phyloP scores from a whole-genome alignment of 1,140 invertebrate species.

The Tetramorium parvispinum region DNA sequence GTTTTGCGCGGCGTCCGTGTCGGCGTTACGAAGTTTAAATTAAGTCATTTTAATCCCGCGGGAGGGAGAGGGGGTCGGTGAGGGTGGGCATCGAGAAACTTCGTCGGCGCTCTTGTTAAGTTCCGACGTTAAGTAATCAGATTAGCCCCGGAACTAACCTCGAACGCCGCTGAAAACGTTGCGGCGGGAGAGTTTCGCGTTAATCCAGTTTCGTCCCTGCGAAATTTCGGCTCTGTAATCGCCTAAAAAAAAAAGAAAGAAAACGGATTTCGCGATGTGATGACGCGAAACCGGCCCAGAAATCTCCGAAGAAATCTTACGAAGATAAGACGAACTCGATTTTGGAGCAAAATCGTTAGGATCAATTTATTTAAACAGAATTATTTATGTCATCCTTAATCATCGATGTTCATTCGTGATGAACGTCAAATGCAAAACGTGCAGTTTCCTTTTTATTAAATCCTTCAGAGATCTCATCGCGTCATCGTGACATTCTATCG shows the following conservation, averaged over 20 bases:
- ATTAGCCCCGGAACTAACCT: conserved; percentile 70
- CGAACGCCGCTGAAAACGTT: conserved; percentile 65
- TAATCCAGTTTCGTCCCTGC: conserved; percentile 61
- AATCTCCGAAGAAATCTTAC: background rate
- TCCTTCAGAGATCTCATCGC: background rate
- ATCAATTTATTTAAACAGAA: background rate
- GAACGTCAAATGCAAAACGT: background rate
- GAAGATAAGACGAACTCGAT: background rate
- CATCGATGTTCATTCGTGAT: background rate
- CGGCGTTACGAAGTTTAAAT: conserved; percentile 70
- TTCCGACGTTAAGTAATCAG: conserved; percentile 72
- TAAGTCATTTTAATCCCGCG: conserved; percentile 73
- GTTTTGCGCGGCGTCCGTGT: conserved; percentile 46
- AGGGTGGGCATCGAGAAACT: conserved; percentile 45
- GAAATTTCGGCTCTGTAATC: conserved; percentile 63
- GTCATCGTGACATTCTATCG: background rate
- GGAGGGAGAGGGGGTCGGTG: background rate
- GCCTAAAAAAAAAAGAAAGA: conserved; percentile 17
- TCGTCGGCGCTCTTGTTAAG: conserved; percentile 65
- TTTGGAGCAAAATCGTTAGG: background rate
- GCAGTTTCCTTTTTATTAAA: conserved; percentile 29
- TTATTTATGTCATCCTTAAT: background rate
- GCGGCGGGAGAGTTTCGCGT: conserved; percentile 50
- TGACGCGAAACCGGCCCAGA: background rate
- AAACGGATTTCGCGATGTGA: conserved; percentile 19